A percentile compares a stretch with the other conserved stretches of the same genome.
Evolutionary conservation across 2,113 vertebrate genomes (phyloP).

Genomic region (Spea multiplicata): DNA sequence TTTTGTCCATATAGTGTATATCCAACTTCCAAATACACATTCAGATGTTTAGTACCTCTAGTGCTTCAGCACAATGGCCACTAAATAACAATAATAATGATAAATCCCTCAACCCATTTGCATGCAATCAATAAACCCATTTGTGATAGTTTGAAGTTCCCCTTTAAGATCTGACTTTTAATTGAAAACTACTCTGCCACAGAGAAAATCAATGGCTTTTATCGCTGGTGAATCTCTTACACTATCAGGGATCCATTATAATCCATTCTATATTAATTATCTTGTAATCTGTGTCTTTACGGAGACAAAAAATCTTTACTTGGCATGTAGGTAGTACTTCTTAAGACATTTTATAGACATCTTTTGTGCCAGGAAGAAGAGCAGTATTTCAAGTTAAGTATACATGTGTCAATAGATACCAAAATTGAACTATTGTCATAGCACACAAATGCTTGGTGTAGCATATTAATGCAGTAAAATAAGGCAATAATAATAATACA

Average conservation of each 20-base stretch:
- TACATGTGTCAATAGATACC: conserved; percentile 4
- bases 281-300: conserved; percentile 9
- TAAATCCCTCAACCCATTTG: no score
- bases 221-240: conserved; percentile 5
- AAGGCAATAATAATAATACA: no score
- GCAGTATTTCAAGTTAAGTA: conserved; percentile 48
- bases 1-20: no score
- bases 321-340: conserved; percentile 50
- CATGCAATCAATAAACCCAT: no score
- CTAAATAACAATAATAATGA: no score
- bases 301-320: conserved; percentile 47
- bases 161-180: no score
- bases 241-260: background rate
- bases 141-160: no score
- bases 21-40: no score
- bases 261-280: background rate
- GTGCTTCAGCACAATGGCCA: no score
- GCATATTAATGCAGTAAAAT: background rate
- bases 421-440: conserved; percentile 44
- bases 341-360: conserved; percentile 47
- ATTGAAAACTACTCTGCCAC: background rate
- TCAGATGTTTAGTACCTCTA: no score
- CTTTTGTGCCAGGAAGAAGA: conserved; percentile 53
- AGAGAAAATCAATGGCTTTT: background rate
- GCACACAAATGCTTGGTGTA: background rate